Evolutionary conservation across 2,113 vertebrate species (phyloP), one percentile per base, ranked within the genome.

Genomic region (Hippocampus comes): DNA sequence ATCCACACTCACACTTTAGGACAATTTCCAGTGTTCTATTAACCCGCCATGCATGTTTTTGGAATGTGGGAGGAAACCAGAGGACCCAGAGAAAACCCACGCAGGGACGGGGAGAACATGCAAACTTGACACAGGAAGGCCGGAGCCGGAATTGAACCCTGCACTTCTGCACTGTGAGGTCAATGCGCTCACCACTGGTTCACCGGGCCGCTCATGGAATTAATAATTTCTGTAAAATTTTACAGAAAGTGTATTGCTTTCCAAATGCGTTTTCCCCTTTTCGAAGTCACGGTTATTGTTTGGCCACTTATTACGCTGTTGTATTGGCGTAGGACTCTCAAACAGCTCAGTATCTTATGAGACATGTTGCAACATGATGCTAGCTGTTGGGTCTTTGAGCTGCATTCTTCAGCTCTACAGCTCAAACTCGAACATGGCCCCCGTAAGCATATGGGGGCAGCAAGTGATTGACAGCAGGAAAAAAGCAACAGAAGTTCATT

Each of bases 321-420:
- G 65, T 61, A 55, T 11, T n/a, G 25, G 48, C 56, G 42, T 27
- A 43, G 25, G 55, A 41, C 72, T 49, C 41, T 34, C 60, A 27
- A 42, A n/a, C 17, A 61, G 66, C 27, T 56, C 27, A 61, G 41
- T n/a, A 21, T 66, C 63, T 70, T 57, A 34, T 70, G 46, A 51
- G 53, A 76, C 76, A 67, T 53, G 81, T 70, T 57, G 63, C 42
- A 73, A 81, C 84, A 75, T 38, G 67, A 78, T 3, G 27, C 46
- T 20, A 49, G 63, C 38, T 34, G 63, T 74, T 38, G 59, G 43
- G 27, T 48, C 42, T 46, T 23, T 38, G 23, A 41, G 23, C 57
- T 64, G 63, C 51, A 74, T 78, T 78, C 74, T 80, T 72, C 18
- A 55, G 41, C 23, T 63, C 15, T 46, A 60, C 1, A 63, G 67